Conservation (phyloP, 2,797 vertebrate genomes). For the Geotrypetes seraphini region DNA sequence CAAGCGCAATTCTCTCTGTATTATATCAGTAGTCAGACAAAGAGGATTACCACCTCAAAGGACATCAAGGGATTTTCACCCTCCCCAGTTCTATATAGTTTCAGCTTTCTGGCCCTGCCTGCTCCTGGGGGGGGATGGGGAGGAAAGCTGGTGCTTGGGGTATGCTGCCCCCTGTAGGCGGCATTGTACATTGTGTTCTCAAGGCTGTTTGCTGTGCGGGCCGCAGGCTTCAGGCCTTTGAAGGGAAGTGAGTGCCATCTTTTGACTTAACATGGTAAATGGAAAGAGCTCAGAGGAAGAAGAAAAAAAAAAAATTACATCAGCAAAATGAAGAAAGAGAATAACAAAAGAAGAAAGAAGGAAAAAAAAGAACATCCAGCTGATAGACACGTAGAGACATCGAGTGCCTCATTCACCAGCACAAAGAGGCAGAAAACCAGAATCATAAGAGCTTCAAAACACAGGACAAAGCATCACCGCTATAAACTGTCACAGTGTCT, state of each 20-base stretch:
- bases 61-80: background rate
- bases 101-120: background rate
- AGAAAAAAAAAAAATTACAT: slow-evolving; percentile 7
- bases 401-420: too few relatives aligned
- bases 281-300: slow-evolving; percentile 48
- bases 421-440: too few relatives aligned
- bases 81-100: too few relatives aligned
- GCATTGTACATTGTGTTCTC: slow-evolving; percentile 76
- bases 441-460: too few relatives aligned
- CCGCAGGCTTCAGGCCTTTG: slow-evolving; percentile 97
- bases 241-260: slow-evolving; percentile 98
- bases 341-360: slow-evolving; percentile 11
- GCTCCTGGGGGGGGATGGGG: background rate
- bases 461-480: too few relatives aligned
- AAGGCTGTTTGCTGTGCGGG: slow-evolving; percentile 93
- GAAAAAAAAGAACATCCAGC: slow-evolving; percentile 10
- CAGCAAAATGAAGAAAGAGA: slow-evolving; percentile 17
- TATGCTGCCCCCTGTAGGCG: slow-evolving; percentile 53
- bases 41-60: background rate
- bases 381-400: background rate
- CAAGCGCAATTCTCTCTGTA: too few relatives aligned
- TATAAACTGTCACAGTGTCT: too few relatives aligned
- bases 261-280: slow-evolving; percentile 84
- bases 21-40: too few relatives aligned
- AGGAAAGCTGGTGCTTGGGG: slow-evolving; percentile 31